Evolutionary conservation across 2,797 vertebrate genomes (phyloP).

Genomic region (Mus minutoides): DNA sequence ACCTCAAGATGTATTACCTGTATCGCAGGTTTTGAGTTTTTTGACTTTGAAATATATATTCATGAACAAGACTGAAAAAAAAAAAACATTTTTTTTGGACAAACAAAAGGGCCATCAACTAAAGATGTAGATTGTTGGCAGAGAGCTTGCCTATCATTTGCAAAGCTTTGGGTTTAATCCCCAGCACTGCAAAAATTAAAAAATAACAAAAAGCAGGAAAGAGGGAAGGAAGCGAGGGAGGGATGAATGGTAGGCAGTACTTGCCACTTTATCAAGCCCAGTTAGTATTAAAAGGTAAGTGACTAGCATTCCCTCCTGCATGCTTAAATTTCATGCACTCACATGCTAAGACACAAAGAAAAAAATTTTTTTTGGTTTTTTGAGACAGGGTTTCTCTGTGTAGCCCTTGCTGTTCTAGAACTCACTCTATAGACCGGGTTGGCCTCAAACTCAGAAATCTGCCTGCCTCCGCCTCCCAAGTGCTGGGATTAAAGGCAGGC

Average conservation of each 20-base stretch:
- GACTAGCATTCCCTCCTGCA: neutral
- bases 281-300: neutral
- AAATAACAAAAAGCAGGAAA: neutral
- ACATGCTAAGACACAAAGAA: neutral
- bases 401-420: too few relatives aligned
- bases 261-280: neutral
- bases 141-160: neutral
- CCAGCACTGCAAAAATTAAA: neutral
- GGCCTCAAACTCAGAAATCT: too few relatives aligned
- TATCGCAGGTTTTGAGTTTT: constrained; percentile 47
- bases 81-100: neutral
- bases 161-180: neutral
- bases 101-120: neutral
- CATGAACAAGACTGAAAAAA: neutral
- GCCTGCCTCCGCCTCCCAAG: too few relatives aligned
- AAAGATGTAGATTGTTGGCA: neutral
- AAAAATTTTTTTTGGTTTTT: too few relatives aligned
- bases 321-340: neutral
- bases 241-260: neutral
- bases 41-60: constrained; percentile 55
- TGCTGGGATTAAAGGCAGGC: too few relatives aligned
- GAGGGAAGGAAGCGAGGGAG: neutral
- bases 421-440: too few relatives aligned
- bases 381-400: too few relatives aligned
- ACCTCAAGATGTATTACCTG: neutral